Evolutionary conservation across 2,113 vertebrate species (phyloP), one percentile per base, ranked within the genome.

Genomic region (Eulemur macaco): DNA sequence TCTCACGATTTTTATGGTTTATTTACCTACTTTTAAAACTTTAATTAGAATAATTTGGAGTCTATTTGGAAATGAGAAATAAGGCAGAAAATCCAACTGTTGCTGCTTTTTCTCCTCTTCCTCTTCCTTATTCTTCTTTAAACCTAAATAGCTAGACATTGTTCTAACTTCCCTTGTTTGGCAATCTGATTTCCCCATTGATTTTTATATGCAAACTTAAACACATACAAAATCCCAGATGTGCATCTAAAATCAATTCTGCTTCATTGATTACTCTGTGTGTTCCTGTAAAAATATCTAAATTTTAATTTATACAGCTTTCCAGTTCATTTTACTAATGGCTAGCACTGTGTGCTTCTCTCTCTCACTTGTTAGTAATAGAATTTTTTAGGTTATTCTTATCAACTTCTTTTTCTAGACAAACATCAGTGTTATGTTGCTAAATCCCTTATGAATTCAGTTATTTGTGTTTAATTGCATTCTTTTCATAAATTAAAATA

Each of bases 161-260:
- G 5, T 60, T n/a, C 23, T 64, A 83, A 5, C 1, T 64, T 17
- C 9, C 2, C 20, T 83, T 29, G 58, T 3, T 34, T n/a, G 77
- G 50, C 45, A 85, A 73, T 93, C 14, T 81, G 27, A 45, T 94
- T 6, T 34, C 20, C 8, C 1, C 17, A 42, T 6, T 45, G 37
- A 84, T 93, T 90, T 96, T 96, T 50, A 93, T 88, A 52, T 54
- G 7, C 15, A 84, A 83, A 50, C 25, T 89, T 88, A 92, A 56
- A 64, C 4, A 15, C 52, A 31, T 37, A 34, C 68, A 68, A 50
- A 86, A 37, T 47, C 23, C 8, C n/a, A 87, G 8, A 15, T 71
- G 8, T 50, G n/a, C 17, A n/a, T 63, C 34, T 87, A 1, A 50
- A 73, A 13, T 68, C 9, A 45, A 1, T 39, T 78, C 6, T 37